phyloP scores from a whole-genome alignment of 1,140 invertebrate genomes.

The Rhysida immarginata region DNA sequence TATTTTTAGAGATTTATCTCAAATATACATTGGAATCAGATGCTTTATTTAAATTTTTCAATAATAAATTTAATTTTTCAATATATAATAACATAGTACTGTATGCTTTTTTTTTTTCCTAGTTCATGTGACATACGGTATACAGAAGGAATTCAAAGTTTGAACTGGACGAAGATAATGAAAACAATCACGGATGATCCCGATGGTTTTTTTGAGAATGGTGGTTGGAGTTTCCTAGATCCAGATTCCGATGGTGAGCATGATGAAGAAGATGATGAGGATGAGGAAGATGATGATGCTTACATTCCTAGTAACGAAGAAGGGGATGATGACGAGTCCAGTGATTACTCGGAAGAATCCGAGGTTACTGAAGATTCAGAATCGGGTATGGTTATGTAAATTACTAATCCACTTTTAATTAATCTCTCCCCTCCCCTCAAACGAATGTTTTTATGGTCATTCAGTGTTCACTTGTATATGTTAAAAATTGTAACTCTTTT shows the following conservation, averaged over 20 bases:
- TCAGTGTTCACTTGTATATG: no score
- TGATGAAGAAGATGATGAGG: slow-evolving; percentile 37
- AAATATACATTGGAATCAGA: no score
- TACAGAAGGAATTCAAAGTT: slow-evolving; percentile 92
- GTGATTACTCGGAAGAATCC: slow-evolving; percentile 24
- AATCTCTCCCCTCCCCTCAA: no score
- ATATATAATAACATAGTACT: slow-evolving; percentile 8
- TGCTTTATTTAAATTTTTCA: no score
- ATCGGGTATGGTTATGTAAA: slow-evolving; percentile 15
- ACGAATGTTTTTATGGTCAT: neutral
- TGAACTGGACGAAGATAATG: slow-evolving; percentile 99
- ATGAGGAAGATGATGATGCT: slow-evolving; percentile 52
- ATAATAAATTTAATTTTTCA: no score
- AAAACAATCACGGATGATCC: slow-evolving; percentile 98
- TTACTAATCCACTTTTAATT: no score
- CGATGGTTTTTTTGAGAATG: slow-evolving; percentile 94
- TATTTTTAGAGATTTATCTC: no score
- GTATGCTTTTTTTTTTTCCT: slow-evolving; percentile 19
- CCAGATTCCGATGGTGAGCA: slow-evolving; percentile 74
- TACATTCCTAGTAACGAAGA: slow-evolving; percentile 29
- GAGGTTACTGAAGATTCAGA: slow-evolving; percentile 20
- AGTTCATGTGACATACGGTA: slow-evolving; percentile 94
- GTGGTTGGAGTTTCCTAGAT: slow-evolving; percentile 96
- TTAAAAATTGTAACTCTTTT: no score
- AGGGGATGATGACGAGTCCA: slow-evolving; percentile 21